phyloP scores from a whole-genome alignment of 2,113 vertebrate species.

The Zosterops borbonicus region DNA sequence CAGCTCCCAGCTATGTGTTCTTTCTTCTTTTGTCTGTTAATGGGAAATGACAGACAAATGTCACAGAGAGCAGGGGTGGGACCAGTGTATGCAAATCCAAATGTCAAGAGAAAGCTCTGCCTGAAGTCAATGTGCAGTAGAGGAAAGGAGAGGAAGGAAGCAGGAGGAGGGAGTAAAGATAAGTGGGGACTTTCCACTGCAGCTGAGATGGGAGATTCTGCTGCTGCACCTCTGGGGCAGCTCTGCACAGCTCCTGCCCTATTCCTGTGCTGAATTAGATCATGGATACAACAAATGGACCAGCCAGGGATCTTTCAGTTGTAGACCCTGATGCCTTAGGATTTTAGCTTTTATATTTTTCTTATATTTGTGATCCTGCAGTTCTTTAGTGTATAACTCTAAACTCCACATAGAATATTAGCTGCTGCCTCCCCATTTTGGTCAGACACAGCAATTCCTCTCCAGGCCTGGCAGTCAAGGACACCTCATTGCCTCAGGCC shows the following conservation, averaged over 20 bases:
- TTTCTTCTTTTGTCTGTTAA: neutral
- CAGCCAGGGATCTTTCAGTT: neutral
- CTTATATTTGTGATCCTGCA: neutral
- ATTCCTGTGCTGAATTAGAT: no score
- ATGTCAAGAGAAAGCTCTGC: neutral
- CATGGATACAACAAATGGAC: neutral
- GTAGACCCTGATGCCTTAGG: neutral
- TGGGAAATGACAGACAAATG: slow-evolving; percentile 14
- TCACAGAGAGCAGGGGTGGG: neutral
- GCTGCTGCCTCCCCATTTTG: neutral
- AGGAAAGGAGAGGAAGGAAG: slow-evolving; percentile 7
- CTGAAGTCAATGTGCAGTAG: neutral
- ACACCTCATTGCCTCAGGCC: neutral
- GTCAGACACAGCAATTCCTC: neutral
- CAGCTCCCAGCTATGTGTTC: neutral
- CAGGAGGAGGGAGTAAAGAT: neutral
- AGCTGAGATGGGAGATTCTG: neutral
- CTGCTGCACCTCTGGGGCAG: neutral
- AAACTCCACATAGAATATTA: fast-evolving
- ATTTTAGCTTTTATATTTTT: neutral
- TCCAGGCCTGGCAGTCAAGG: neutral
- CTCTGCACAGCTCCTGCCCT: neutral
- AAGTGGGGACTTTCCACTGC: neutral
- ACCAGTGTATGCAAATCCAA: neutral
- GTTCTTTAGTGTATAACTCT: neutral